Evolutionary conservation across 1,140 invertebrate genomes (phyloP).

Genomic region (Monochamus saltuarius): DNA sequence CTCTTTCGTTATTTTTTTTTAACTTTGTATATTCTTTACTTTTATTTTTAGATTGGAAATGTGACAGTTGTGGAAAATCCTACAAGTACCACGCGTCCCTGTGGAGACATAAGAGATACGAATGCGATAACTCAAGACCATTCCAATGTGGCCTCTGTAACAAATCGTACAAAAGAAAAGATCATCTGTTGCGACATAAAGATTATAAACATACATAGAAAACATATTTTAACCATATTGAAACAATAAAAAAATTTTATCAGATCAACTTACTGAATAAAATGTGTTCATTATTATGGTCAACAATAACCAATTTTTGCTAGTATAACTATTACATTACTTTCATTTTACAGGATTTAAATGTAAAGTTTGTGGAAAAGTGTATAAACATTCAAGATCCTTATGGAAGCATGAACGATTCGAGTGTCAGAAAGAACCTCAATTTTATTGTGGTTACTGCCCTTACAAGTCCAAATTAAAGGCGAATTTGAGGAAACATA

Average conservation of each 20-base stretch:
- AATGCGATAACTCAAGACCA: slow-evolving; percentile 59
- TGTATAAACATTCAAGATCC: slow-evolving; percentile 56
- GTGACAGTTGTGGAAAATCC: slow-evolving; percentile 22
- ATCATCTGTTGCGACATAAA: slow-evolving; percentile 51
- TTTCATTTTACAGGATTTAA: slow-evolving; percentile 3
- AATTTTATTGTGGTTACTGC: slow-evolving; percentile 63
- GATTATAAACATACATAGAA: too few species aligned
- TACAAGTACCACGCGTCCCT: slow-evolving; percentile 42
- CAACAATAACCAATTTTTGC: too few species aligned
- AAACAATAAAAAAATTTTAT: too few species aligned
- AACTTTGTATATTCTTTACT: background rate
- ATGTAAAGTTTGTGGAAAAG: slow-evolving; percentile 50
- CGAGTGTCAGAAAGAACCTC: slow-evolving; percentile 67
- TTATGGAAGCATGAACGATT: slow-evolving; percentile 64
- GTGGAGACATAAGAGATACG: slow-evolving; percentile 55
- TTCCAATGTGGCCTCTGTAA: slow-evolving; percentile 56
- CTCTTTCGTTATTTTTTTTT: too few species aligned
- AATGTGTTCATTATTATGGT: too few species aligned
- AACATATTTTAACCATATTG: too few species aligned
- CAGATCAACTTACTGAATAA: too few species aligned
- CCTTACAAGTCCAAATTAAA: slow-evolving; percentile 41
- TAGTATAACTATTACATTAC: background rate
- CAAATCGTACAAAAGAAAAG: slow-evolving; percentile 56
- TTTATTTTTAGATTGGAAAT: slow-evolving; percentile 1
- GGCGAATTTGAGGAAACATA: slow-evolving; percentile 5